Conservation (phyloP, 2,888 invertebrate genomes). For the Neuroscelio doddi region DNA sequence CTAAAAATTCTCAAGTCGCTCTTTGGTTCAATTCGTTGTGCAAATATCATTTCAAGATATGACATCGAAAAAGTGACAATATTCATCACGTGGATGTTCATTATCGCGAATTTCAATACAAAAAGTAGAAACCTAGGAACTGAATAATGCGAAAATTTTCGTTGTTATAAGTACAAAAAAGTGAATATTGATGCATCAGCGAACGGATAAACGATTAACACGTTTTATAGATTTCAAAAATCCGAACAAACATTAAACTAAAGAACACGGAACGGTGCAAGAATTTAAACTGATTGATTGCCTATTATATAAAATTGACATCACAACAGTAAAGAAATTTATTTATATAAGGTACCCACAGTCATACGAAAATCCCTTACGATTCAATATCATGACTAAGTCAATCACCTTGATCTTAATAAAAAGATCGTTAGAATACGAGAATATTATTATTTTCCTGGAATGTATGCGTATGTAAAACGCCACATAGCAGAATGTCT, state of each 20-base stretch:
- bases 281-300: neutral
- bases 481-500: conserved; percentile 47
- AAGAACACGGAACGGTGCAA: no score
- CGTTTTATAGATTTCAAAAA: no score
- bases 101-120: no score
- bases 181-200: no score
- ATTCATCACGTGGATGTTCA: conserved; percentile 3
- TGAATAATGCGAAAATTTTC: no score
- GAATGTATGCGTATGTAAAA: conserved; percentile 43
- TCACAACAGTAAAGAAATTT: neutral
- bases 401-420: conserved; percentile 48
- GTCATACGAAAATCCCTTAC: conserved; percentile 20
- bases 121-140: no score
- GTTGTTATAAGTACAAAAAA: no score
- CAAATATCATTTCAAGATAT: conserved; percentile 23
- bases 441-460: conserved; percentile 46
- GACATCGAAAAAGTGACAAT: conserved; percentile 11
- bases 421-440: conserved; percentile 26
- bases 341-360: conserved; percentile 20
- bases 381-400: conserved; percentile 40
- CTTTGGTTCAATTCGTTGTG: conserved; percentile 28
- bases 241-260: no score
- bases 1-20: conserved; percentile 43
- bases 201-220: no score
- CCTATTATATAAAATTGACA: conserved; percentile 1